Base-by-base conservation (phyloP, 2,888 invertebrate species). In the Chymomyza fuscimana region DNA sequence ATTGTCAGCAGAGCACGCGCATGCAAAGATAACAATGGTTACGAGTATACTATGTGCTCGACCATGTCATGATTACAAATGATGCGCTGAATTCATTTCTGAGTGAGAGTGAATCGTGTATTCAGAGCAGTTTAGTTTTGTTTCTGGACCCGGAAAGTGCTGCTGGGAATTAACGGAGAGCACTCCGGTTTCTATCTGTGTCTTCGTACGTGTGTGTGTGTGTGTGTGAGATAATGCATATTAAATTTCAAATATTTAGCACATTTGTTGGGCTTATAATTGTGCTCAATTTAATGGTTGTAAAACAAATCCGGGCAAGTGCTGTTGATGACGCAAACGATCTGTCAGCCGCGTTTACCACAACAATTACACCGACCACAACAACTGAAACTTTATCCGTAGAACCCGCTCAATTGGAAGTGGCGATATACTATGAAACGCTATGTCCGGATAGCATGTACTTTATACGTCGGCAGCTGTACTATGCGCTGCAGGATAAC, bases 391-490 rank as follows among this genome's bases (percentile, higher is more conserved):
- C n/a, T 9, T 5, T 16, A 52, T 50, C 76, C 12, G 63, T 4
- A 5, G 5, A 56, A 3, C 67, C 68, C 15, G 40, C 12, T 46
- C 40, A 46, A 46, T 46, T 46, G 40, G 40, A 46, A 46, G 76
- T 92, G 29, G 89, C 88, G 62, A 73, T 92, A 5, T 91, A 90
- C 75, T 92, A 92, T 76, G 92, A 92, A 72, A 75, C 92, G 0
- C 82, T 92, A 3, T 92, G 92, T 51, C 79, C 86, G 5, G 91
- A 92, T 32, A 92, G 92, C 74, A 80, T 89, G 65, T 59, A 36
- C 19, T 92, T 92, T 46, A 79, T 92, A 25, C 77, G 83, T 0
- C 78, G 79, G 16, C 85, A 90, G 51, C 78, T 92, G 0, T 78
- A 84, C 60, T 77, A 74, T 32, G 80, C 90, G 2, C 87, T 92